A percentile compares a stretch with the other conserved stretches of the same genome.
Conservation (phyloP, 92 coral and sea anemone species). For the Zoanthus gigantus region DNA sequence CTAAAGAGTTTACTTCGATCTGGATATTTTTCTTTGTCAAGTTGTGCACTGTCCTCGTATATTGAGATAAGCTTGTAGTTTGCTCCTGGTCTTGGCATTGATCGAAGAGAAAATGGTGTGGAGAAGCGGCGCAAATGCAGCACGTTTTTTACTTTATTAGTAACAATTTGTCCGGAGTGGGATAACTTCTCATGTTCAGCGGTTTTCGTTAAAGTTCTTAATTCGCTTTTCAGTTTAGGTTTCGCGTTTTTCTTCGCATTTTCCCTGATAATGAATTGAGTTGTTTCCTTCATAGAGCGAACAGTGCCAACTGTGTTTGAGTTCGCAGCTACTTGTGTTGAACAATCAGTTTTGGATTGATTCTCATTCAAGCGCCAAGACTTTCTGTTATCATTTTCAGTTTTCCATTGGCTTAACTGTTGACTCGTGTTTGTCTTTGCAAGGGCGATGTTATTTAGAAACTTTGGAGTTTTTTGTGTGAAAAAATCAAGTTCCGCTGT, state of each 20-base stretch:
- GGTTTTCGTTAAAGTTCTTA: background rate
- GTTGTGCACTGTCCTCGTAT: background rate
- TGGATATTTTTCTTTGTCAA: background rate
- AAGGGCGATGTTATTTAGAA: background rate
- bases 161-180: background rate
- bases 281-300: background rate
- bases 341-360: background rate
- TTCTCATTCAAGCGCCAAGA: background rate
- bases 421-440: constrained; percentile 1
- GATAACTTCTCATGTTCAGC: background rate
- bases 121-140: constrained; percentile 27
- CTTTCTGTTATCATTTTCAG: background rate
- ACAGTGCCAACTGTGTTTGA: background rate
- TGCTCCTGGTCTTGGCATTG: background rate
- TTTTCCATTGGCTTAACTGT: background rate
- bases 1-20: constrained; percentile 27
- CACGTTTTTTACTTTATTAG: background rate
- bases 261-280: background rate
- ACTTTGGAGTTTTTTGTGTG: background rate
- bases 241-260: background rate
- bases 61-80: constrained; percentile 15
- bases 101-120: constrained; percentile 13
- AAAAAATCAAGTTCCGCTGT: background rate
- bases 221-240: background rate
- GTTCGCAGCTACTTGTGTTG: background rate